phyloP scores from a whole-genome alignment of 2,888 invertebrate species.

The Ormyrus nitidulus region DNA sequence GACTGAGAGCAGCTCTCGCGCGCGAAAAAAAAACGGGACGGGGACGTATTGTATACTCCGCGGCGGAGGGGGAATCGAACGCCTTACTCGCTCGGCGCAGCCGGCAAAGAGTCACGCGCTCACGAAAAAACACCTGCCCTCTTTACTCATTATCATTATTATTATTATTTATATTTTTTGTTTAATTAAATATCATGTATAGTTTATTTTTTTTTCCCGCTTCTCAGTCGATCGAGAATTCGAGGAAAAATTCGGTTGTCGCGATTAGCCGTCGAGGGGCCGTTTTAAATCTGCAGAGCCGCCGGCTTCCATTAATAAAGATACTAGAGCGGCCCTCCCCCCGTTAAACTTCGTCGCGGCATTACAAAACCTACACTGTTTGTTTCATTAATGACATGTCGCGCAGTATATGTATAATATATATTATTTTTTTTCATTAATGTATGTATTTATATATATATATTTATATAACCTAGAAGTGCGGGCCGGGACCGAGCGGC shows the following conservation, averaged over 20 bases:
- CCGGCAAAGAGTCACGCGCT: background rate
- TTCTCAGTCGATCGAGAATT: slow-evolving; percentile 28
- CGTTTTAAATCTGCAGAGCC: slow-evolving; percentile 21
- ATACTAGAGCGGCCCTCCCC: slow-evolving; percentile 27
- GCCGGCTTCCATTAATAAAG: slow-evolving; percentile 25
- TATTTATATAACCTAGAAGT: slow-evolving; percentile 53
- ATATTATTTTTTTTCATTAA: slow-evolving; percentile 32
- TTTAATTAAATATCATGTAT: slow-evolving; percentile 34
- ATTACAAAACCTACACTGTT: slow-evolving; percentile 50
- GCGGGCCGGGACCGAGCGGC: slow-evolving; percentile 33
- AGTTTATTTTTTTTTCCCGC: background rate
- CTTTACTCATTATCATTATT: too few relatives aligned
- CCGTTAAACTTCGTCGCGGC: slow-evolving; percentile 34
- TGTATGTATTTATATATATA: slow-evolving; percentile 46
- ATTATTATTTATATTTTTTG: too few relatives aligned
- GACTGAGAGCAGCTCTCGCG: background rate
- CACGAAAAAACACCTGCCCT: slow-evolving; percentile 9
- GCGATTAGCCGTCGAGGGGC: slow-evolving; percentile 35
- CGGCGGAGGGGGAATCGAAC: slow-evolving; percentile 7
- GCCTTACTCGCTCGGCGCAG: slow-evolving; percentile 19
- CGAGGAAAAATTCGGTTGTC: slow-evolving; percentile 46
- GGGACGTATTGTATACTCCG: too few relatives aligned
- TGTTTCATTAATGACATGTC: slow-evolving; percentile 21
- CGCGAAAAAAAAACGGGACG: background rate
- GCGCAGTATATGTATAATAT: slow-evolving; percentile 40